A percentile compares a stretch with the other conserved stretches of the same genome.
These are phyloP conservation scores for Danaus chrysippus DNA, from an alignment of 2,888 invertebrate species.

Conservation along the genomic window DNA sequence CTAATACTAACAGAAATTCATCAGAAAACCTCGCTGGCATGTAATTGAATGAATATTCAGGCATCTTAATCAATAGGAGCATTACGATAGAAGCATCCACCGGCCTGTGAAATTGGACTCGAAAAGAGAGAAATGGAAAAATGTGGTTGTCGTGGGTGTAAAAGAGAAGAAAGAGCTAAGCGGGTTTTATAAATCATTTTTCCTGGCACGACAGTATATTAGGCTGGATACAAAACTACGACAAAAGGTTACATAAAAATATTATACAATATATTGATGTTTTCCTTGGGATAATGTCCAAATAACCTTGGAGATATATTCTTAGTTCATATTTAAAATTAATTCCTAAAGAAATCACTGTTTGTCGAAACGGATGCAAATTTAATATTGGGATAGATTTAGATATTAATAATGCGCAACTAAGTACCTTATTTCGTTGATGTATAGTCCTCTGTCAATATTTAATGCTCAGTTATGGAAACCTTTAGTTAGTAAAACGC, in stretches of 20 bases:
- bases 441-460: too few relatives aligned
- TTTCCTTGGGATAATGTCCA: neutral
- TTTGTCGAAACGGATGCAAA: too few relatives aligned
- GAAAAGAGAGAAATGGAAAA: conserved; percentile 50
- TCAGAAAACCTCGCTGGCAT: conserved; percentile 60
- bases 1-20: conserved; percentile 46
- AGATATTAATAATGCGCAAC: too few relatives aligned
- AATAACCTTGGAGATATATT: neutral
- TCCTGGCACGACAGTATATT: conserved; percentile 62
- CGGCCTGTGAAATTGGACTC: conserved; percentile 76
- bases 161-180: conserved; percentile 46
- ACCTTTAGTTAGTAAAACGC: conserved; percentile 64
- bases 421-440: too few relatives aligned
- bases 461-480: conserved; percentile 1
- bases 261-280: conserved; percentile 14
- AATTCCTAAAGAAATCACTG: neutral
- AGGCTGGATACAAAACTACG: conserved; percentile 48
- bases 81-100: conserved; percentile 68
- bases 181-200: conserved; percentile 77
- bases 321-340: neutral
- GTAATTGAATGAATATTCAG: conserved; percentile 78
- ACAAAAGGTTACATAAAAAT: conserved; percentile 24
- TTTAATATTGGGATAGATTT: too few relatives aligned
- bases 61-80: conserved; percentile 75
- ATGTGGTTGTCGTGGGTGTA: conserved; percentile 33